Evolutionary conservation across 2,888 invertebrate species (phyloP).

Genomic region (Liposcelis brunnea): DNA sequence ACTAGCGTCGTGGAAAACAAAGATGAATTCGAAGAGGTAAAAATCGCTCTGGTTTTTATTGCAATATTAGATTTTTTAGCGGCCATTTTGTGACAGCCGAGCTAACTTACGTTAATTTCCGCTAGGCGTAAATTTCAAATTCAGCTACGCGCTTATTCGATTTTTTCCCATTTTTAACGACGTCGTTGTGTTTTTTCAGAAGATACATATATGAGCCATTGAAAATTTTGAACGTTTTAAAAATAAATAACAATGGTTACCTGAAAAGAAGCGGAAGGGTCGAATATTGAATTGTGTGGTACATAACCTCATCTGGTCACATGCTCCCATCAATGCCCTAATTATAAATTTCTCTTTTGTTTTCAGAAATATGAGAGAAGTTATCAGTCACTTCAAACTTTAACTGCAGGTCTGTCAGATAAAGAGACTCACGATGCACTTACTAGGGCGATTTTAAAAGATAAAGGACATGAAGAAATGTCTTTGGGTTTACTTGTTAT

Average conservation of each 20-base stretch:
- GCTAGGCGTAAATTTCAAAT: background rate
- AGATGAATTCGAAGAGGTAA: constrained; percentile 82
- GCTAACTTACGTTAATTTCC: background rate
- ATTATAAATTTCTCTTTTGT: constrained; percentile 21
- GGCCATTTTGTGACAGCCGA: constrained; percentile 28
- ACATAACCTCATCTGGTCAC: constrained; percentile 2
- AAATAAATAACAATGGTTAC: no score
- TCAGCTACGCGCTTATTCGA: background rate
- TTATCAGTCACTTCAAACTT: constrained; percentile 54
- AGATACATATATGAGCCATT: no score
- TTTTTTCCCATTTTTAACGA: no score
- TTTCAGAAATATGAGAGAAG: constrained; percentile 82
- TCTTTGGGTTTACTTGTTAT: constrained; percentile 77
- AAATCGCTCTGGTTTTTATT: constrained; percentile 25
- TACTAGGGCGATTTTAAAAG: constrained; percentile 75
- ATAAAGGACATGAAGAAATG: constrained; percentile 73
- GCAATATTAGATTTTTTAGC: constrained; percentile 26
- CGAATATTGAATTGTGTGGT: no score
- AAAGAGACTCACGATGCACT: constrained; percentile 86
- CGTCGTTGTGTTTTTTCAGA: no score
- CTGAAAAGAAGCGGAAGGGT: no score
- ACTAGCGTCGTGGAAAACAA: constrained; percentile 66
- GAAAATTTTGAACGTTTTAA: no score
- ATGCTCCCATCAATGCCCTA: constrained; percentile 25
- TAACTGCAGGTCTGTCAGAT: constrained; percentile 71